Evolutionary conservation across 1,140 invertebrate genomes (phyloP).

Genomic region (Pseudomyrmex cubaensis): DNA sequence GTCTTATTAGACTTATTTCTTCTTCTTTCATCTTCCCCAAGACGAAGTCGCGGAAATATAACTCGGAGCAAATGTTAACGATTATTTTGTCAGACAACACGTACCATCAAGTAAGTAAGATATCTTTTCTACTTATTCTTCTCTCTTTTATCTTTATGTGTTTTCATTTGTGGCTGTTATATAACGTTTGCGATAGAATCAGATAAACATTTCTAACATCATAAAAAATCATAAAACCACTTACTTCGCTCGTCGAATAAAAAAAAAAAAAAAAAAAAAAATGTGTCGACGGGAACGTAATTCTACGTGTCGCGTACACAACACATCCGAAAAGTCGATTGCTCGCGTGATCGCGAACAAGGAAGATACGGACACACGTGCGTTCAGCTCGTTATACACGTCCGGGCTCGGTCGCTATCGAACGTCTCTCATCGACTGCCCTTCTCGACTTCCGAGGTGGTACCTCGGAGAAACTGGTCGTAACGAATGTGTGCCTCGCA

Average conservation of each 20-base stretch:
- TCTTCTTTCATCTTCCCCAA: not conserved
- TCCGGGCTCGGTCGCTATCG: conserved; percentile 26
- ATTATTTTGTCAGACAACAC: too few species aligned
- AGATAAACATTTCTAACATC: too few species aligned
- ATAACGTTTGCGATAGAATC: too few species aligned
- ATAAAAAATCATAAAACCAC: not conserved
- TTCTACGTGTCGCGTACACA: not conserved
- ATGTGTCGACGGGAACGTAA: too few species aligned
- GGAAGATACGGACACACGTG: conserved; percentile 49
- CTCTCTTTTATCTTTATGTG: too few species aligned
- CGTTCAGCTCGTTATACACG: conserved; percentile 41
- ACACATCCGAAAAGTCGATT: conserved; percentile 3
- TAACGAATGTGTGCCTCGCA: conserved; percentile 46
- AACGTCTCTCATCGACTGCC: conserved; percentile 44
- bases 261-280: too few species aligned
- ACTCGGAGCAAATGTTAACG: not conserved
- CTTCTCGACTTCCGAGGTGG: conserved; percentile 30
- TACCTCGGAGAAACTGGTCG: conserved; percentile 25
- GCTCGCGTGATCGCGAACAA: conserved; percentile 50
- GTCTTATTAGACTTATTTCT: conserved; percentile 1
- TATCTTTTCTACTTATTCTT: not conserved
- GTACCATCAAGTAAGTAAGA: not conserved
- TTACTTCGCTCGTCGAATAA: not conserved
- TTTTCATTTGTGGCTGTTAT: too few species aligned
- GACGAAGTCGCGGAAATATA: not conserved